Evolutionary conservation across 2,888 invertebrate genomes (phyloP).

Genomic region (Tholera decimalis): DNA sequence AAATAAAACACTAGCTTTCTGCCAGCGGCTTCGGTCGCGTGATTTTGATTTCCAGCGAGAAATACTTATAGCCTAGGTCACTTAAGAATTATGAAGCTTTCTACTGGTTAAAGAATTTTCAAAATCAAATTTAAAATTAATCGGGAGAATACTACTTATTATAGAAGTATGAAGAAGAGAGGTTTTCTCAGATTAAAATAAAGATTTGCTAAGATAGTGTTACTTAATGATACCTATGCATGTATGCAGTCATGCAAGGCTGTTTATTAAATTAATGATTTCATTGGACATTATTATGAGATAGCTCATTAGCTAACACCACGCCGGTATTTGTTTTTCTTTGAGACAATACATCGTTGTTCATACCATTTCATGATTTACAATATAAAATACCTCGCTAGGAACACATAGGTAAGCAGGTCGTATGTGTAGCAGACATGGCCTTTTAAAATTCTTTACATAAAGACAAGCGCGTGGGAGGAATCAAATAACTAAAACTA

Average conservation of each 20-base stretch:
- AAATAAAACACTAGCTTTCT: too few species aligned
- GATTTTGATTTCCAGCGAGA: too few species aligned
- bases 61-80: too few species aligned
- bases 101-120: too few species aligned
- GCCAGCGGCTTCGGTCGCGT: too few species aligned
- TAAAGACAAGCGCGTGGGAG: slow-evolving; percentile 58
- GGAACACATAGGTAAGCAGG: not conserved
- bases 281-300: slow-evolving; percentile 35
- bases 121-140: too few species aligned
- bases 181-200: not conserved
- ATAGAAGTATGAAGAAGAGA: too few species aligned
- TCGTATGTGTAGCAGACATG: slow-evolving; percentile 11
- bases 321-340: slow-evolving; percentile 29
- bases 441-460: slow-evolving; percentile 37
- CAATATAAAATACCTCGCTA: slow-evolving; percentile 21
- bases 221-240: not conserved
- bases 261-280: slow-evolving; percentile 35
- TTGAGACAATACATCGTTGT: slow-evolving; percentile 46
- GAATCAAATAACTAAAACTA: slow-evolving; percentile 58
- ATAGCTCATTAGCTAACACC: slow-evolving; percentile 10
- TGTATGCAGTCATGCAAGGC: slow-evolving; percentile 11
- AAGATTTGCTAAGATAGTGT: slow-evolving; percentile 2
- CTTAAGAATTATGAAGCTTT: too few species aligned
- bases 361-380: slow-evolving; percentile 25
- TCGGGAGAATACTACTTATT: too few species aligned